A percentile compares a stretch with the other conserved stretches of the same genome.
These are phyloP conservation scores for Cephalophus harveyi DNA, from an alignment of 2,113 vertebrate species.

Conservation along the genomic window DNA sequence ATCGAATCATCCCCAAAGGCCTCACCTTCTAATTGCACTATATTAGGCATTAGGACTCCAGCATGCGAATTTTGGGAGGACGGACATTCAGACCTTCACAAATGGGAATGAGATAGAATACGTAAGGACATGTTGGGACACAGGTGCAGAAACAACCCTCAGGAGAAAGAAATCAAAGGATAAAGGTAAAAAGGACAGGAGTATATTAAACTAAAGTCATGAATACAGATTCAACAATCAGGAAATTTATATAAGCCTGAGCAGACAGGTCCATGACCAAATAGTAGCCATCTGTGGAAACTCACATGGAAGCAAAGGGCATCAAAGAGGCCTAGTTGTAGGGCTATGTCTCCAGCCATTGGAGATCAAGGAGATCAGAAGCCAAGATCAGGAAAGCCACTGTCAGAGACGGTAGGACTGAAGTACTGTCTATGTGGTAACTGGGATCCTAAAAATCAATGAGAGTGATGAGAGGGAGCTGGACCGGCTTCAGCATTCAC, in stretches of 20 bases:
- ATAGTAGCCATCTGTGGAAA: background rate
- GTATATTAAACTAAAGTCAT: background rate
- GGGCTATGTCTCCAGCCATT: background rate
- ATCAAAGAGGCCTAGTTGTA: background rate
- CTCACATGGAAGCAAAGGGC: background rate
- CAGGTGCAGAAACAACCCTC: background rate
- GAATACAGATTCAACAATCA: background rate
- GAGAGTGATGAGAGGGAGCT: background rate
- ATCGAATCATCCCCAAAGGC: background rate
- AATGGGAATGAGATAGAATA: background rate
- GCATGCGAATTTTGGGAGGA: background rate
- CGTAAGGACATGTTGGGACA: background rate
- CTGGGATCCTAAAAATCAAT: background rate
- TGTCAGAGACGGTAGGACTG: background rate
- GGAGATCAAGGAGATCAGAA: background rate
- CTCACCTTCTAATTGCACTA: background rate
- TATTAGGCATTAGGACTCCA: background rate
- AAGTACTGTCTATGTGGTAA: background rate
- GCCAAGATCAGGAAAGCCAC: background rate
- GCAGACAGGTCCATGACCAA: background rate
- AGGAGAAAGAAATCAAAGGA: background rate
- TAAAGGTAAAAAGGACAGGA: background rate
- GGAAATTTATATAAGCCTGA: background rate
- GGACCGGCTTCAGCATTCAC: background rate
- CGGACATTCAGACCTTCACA: background rate